Percentiles rank a stretch among this genome's conserved stretches.
phyloP scores from a whole-genome alignment of 2,797 vertebrate species.

The Acanthis flammea region DNA sequence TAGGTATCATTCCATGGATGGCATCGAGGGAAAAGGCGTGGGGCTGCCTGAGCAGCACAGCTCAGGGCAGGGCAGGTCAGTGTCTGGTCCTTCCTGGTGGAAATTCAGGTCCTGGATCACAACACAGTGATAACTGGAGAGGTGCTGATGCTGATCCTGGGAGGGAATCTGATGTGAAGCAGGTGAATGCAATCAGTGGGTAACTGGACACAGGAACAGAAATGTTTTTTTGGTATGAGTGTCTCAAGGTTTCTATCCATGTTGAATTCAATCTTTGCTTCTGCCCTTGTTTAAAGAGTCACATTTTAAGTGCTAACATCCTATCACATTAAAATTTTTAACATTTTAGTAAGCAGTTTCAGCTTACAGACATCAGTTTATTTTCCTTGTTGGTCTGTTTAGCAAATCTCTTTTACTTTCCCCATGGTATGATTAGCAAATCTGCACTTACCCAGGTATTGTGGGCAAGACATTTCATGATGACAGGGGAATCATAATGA shows the following conservation, averaged over 20 bases:
- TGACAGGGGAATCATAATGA: background rate
- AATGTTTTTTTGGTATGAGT: rapidly evolving
- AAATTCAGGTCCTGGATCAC: background rate
- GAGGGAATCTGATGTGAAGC: background rate
- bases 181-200: rapidly evolving
- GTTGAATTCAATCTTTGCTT: background rate
- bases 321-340: background rate
- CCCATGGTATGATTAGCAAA: background rate
- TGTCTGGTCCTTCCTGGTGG: background rate
- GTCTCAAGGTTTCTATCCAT: background rate
- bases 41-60: background rate
- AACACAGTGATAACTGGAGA: background rate
- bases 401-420: background rate
- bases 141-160: background rate
- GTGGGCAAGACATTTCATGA: background rate
- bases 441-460: background rate
- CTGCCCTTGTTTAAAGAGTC: background rate
- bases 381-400: background rate
- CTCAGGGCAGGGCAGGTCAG: background rate
- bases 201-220: background rate
- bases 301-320: background rate
- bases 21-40: rapidly evolving
- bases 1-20: rapidly evolving
- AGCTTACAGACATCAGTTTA: background rate
- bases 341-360: background rate